Base-by-base conservation (phyloP, 2,113 vertebrate genomes). In the Centropus bengalensis region DNA sequence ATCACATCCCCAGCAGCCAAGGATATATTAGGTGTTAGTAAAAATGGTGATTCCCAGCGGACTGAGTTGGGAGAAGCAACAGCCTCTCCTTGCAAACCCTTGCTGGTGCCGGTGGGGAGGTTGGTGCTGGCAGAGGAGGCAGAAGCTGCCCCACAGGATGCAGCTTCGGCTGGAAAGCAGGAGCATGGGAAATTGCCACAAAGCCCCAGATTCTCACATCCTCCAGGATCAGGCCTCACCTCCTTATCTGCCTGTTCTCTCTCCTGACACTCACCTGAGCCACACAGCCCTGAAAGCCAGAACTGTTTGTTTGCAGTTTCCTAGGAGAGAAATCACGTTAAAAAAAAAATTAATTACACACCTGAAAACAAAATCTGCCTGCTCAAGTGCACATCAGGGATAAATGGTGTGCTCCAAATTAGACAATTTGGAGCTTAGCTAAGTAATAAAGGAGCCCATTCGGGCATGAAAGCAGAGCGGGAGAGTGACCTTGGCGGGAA, bases 281-380 rank as follows among this genome's bases (percentile, higher is more conserved):
- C 4, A 2, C 49, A 80, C 77, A 77, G 91, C 75, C 83, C 60
- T 2, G n/a, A 88, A 90, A 96, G 83, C 62, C 76, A 86, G 91
- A 91, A 85, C 90, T 95, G 89, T 96, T 96, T 96, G 93, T 94
- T 96, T 96, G 77, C 85, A 75, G 92, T 97, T 96, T 97, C 96
- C 89, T 96, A 96, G 95, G 94, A 97, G 96, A 97, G 90, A 91
- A 97, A 97, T 97, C 95, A 86, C 9, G 59, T 96, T 96, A 45
- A 45, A 45, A 45, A 88, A 96, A 96, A 97, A 96, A 94, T 97
- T 97, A 97, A 97, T 97, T 97, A 97, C 95, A 96, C 95, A 97
- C 96, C 97, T 97, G 96, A 96, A 97, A 97, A 97, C 96, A 97
- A 97, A 97, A 97, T 86, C 94, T 96, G 94, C 84, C 95, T 94